Evolutionary conservation across 2,113 vertebrate genomes (phyloP), one percentile per base, ranked within the genome.

Genomic region (Deroptyus accipitrinus): DNA sequence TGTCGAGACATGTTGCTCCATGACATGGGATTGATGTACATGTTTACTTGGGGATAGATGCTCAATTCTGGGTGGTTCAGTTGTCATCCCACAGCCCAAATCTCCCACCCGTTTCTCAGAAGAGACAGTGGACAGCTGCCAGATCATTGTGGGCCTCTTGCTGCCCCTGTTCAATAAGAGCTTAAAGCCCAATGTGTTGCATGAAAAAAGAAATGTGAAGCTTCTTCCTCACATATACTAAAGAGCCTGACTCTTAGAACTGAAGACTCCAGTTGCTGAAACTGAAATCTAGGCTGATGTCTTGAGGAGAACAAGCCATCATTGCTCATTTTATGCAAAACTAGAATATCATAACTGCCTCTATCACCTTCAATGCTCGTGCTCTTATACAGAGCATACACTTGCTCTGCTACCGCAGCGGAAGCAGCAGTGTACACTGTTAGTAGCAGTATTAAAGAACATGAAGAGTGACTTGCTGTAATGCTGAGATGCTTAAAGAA

Each of bases 11-110:
- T 11, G 20, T 75, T 84, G 23, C 55, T 55, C 42, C 12, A 23
- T 15, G 12, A 82, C 64, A 64, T 7, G 16, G 7, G 19, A 17
- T 3, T 77, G 64, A 63, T 0, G 0, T 25, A 33, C 17, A 9
- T n/a, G 41, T 75, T 86, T 93, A 81, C 35, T 46, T 81, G 41
- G 8, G 6, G 37, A 77, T 72, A 42, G n/a, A 74, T 79, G 42
- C 39, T 79, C 61, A 61, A 0, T 52, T 93, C 62, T 44, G 73
- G 48, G 64, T 81, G 39, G 49, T 67, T 76, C 61, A 46, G 12
- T 5, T 52, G 27, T 44, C 35, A 90, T 37, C 13, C 51, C 59
- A 77, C 20, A 70, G 46, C 39, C 13, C 30, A 49, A 17, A 35
- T 20, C 22, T 68, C 62, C 62, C 28, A 17, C 19, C 10, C 2